Evolutionary conservation across 2,888 invertebrate species (phyloP).

Genomic region (Trichopoda pennipes): DNA sequence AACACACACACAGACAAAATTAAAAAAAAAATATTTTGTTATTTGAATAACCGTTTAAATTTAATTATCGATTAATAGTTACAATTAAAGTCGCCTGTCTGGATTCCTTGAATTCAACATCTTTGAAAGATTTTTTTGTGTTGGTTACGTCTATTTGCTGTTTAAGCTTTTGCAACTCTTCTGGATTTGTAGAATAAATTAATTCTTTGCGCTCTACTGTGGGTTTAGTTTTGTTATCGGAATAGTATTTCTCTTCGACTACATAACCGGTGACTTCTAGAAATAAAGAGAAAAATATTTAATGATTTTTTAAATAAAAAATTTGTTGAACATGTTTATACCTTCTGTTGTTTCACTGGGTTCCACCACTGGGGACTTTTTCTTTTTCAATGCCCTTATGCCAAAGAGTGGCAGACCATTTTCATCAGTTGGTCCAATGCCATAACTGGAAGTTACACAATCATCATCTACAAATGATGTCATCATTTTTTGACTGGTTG

Average conservation of each 20-base stretch:
- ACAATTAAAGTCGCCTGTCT: slow-evolving; percentile 52
- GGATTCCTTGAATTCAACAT: slow-evolving; percentile 45
- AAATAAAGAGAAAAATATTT: neutral
- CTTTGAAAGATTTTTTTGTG: slow-evolving; percentile 17
- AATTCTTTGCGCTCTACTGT: slow-evolving; percentile 86
- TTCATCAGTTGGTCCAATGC: slow-evolving; percentile 91
- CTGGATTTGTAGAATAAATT: slow-evolving; percentile 86
- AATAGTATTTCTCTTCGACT: slow-evolving; percentile 85
- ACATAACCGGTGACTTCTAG: slow-evolving; percentile 87
- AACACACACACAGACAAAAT: neutral
- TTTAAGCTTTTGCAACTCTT: slow-evolving; percentile 75
- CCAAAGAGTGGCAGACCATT: slow-evolving; percentile 90
- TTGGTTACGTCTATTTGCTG: slow-evolving; percentile 55
- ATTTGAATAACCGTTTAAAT: too few species aligned
- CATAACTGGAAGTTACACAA: slow-evolving; percentile 90
- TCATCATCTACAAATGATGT: slow-evolving; percentile 80
- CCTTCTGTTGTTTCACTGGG: slow-evolving; percentile 86
- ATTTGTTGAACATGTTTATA: slow-evolving; percentile 72
- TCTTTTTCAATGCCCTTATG: slow-evolving; percentile 86
- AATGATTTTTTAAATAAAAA: neutral
- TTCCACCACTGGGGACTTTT: slow-evolving; percentile 79
- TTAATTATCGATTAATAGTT: neutral
- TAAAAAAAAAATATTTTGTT: neutral
- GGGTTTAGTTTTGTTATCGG: slow-evolving; percentile 86
- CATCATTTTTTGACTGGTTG: slow-evolving; percentile 73